Conservation (phyloP, 2,113 vertebrate genomes). For the pig (Sus scrofa) region T2T-Sscrofa CM000828.6:30237501-30238000, state of each 20-base stretch:
- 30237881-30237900: not conserved
- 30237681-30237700: not conserved
- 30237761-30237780: not conserved
- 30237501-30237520: not conserved
- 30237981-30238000: not conserved
- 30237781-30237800: not conserved
- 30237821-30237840: conserved; percentile 1
- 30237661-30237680: not conserved
- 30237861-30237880: not conserved
- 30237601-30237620: conserved; percentile 1
- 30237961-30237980: not conserved
- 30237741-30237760: conserved; percentile 14
- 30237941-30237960: not conserved
- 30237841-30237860: not conserved
- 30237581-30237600: not conserved
- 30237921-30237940: not conserved
- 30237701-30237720: not conserved
- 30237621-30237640: not conserved
- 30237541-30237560: not conserved
- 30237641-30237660: not conserved
- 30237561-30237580: not conserved
- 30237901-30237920: not conserved
- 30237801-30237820: not conserved
- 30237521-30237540: not conserved
- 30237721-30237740: not conserved